Evolutionary conservation across 92 coral and sea anemone species (phyloP).

Genomic region (Palythoa grandis): DNA sequence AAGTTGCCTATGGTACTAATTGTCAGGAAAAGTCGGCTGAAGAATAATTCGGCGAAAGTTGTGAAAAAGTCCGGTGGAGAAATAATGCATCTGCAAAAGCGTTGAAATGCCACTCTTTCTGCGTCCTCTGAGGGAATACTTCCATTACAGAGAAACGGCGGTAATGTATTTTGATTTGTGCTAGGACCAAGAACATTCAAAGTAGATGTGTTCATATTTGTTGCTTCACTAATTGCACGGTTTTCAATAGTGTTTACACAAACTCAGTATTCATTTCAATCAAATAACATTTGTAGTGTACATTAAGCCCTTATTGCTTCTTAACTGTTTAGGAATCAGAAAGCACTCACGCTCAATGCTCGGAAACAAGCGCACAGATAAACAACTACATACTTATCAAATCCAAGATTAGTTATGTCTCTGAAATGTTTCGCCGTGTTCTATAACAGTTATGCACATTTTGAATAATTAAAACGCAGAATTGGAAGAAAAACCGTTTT

Average conservation of each 20-base stretch:
- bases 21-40: conserved; percentile 74
- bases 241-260: conserved; percentile 14
- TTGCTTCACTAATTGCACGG: neutral
- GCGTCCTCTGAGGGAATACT: conserved; percentile 60
- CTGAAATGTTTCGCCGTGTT: neutral
- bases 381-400: neutral
- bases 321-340: neutral
- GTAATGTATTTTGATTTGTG: conserved; percentile 30
- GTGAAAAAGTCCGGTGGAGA: conserved; percentile 57
- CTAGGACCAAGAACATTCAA: neutral
- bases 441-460: neutral
- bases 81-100: conserved; percentile 64
- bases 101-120: conserved; percentile 48
- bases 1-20: conserved; percentile 74
- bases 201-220: neutral
- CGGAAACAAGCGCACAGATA: neutral
- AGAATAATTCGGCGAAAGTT: conserved; percentile 56
- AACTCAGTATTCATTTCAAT: neutral
- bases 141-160: conserved; percentile 44
- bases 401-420: neutral
- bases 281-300: neutral
- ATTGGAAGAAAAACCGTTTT: conserved; percentile 5
- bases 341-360: neutral
- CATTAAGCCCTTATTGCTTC: neutral
- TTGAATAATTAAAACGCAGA: neutral